Conservation (phyloP, 2,888 invertebrate species). For the Trissolcus japonicus region DNA sequence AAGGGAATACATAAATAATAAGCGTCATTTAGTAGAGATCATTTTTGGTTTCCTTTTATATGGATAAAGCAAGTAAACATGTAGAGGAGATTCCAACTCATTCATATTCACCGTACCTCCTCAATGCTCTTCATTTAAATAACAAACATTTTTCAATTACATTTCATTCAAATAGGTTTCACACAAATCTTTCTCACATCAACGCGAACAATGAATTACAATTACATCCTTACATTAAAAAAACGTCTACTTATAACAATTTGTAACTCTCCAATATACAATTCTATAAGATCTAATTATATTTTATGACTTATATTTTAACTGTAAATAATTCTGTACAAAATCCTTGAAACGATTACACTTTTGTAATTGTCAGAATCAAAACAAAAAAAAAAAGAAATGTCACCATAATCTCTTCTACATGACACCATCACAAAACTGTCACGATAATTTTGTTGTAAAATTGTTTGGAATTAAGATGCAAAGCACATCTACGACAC, state of each 20-base stretch:
- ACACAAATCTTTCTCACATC: no score
- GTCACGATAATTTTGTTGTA: no score
- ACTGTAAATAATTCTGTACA: constrained; percentile 2
- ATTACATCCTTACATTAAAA: no score
- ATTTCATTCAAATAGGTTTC: no score
- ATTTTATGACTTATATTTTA: constrained; percentile 2
- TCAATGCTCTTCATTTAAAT: no score
- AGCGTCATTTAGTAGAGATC: not conserved
- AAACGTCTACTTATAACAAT: no score
- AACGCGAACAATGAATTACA: no score
- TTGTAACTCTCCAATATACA: no score
- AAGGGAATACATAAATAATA: constrained; percentile 3
- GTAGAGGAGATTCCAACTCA: not conserved
- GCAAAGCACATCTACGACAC: constrained; percentile 1
- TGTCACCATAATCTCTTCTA: no score
- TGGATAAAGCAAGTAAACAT: not conserved
- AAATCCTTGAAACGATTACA: not conserved
- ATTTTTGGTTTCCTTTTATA: not conserved
- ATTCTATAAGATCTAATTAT: constrained; percentile 2
- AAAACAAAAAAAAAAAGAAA: no score
- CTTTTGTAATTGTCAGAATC: not conserved
- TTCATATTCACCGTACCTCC: not conserved
- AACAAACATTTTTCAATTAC: no score
- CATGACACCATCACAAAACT: no score
- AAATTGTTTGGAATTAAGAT: not conserved